Evolutionary conservation across 2,113 vertebrate genomes (phyloP).

Genomic region (Aptenodytes patagonicus): DNA sequence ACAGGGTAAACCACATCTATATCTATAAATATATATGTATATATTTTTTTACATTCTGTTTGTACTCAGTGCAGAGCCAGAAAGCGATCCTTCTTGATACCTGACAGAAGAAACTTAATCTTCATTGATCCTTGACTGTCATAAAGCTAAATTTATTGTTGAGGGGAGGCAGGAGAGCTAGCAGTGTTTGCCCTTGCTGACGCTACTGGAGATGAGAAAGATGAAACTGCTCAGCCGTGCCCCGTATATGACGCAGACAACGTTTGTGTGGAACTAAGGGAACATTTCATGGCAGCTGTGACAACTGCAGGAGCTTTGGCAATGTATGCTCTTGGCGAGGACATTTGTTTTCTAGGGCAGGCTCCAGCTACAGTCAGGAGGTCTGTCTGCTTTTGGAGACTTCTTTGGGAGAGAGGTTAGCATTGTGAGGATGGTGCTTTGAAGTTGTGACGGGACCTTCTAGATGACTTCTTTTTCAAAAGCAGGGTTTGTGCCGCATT

Average conservation of each 20-base stretch:
- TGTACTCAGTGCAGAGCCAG: background rate
- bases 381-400: no score
- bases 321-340: background rate
- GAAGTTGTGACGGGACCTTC: background rate
- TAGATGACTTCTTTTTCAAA: background rate
- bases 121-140: background rate
- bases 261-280: background rate
- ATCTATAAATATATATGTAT: no score
- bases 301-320: background rate
- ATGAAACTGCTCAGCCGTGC: background rate
- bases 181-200: background rate
- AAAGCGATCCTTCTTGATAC: background rate
- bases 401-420: background rate
- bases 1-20: background rate
- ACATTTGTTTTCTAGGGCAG: no score
- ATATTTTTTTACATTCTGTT: background rate
- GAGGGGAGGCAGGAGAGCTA: background rate
- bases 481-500: background rate
- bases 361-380: background rate
- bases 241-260: rapidly evolving
- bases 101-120: background rate
- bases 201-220: background rate
- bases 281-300: background rate
- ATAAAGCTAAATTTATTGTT: background rate
- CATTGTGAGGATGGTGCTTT: background rate